Conservation (phyloP, 2,797 vertebrate species). For the Percopsis omiscomaycus region DNA sequence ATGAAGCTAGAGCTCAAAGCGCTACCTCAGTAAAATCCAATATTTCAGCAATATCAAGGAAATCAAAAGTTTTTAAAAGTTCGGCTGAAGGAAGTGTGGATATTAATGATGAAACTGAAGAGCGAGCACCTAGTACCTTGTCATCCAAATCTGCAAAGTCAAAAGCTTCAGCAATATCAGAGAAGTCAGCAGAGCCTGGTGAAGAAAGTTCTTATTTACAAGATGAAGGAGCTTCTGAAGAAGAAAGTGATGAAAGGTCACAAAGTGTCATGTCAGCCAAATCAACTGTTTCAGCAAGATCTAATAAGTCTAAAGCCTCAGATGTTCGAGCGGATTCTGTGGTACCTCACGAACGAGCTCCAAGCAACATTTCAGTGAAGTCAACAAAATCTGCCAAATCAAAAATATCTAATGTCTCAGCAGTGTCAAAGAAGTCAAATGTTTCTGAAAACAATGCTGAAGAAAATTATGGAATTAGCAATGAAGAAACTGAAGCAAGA, state of each 20-base stretch:
- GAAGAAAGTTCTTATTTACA: too few relatives aligned
- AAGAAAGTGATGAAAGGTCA: conserved; percentile 32
- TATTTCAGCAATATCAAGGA: conserved; percentile 9
- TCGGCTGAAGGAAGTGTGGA: conserved; percentile 3
- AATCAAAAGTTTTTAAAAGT: conserved; percentile 9
- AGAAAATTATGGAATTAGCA: not conserved
- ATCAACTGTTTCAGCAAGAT: conserved; percentile 41
- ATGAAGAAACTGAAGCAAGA: not conserved
- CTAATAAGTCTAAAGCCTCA: conserved; percentile 51
- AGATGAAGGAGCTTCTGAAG: not conserved
- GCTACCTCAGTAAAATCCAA: conserved; percentile 26
- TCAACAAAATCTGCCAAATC: conserved; percentile 25
- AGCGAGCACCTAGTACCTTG: conserved; percentile 32
- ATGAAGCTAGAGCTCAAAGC: too few relatives aligned
- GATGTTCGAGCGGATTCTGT: not conserved
- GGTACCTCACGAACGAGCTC: conserved; percentile 12
- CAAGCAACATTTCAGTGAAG: conserved; percentile 27
- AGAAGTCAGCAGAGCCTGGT: too few relatives aligned
- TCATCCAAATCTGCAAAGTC: conserved; percentile 50
- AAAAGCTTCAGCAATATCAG: not conserved
- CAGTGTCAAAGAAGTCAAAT: conserved; percentile 17
- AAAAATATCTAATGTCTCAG: conserved; percentile 18
- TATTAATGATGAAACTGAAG: conserved; percentile 10
- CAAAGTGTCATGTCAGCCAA: conserved; percentile 22
- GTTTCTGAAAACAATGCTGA: not conserved